phyloP scores from a whole-genome alignment of 2,113 vertebrate genomes.

The Caretta caretta region DNA sequence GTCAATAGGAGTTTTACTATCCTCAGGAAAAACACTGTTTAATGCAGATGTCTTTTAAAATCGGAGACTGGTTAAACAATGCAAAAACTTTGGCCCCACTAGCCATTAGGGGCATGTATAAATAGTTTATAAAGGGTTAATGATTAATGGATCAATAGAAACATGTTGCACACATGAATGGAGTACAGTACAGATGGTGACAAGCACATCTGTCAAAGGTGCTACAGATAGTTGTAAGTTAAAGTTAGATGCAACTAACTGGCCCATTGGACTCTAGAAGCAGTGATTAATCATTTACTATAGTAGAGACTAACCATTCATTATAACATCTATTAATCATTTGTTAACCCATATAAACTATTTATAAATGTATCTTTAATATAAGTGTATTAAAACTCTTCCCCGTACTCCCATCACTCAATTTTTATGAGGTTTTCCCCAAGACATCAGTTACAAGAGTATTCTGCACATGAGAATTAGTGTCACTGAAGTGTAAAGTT shows the following conservation, averaged over 20 bases:
- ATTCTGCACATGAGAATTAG: background rate
- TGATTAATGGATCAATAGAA: constrained; percentile 68
- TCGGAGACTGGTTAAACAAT: background rate
- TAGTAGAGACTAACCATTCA: background rate
- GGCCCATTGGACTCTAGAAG: constrained; percentile 56
- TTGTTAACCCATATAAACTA: background rate
- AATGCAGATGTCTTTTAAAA: background rate
- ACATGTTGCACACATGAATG: constrained; percentile 9
- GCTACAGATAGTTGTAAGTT: constrained; percentile 53
- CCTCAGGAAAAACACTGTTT: background rate
- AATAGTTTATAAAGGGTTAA: constrained; percentile 52
- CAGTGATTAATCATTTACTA: constrained; percentile 66
- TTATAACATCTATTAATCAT: background rate
- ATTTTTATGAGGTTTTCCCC: background rate
- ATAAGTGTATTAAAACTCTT: background rate
- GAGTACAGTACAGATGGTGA: constrained; percentile 15
- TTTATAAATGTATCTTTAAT: background rate
- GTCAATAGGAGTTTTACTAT: background rate
- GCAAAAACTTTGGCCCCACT: background rate
- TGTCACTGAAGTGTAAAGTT: background rate
- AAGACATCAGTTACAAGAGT: background rate
- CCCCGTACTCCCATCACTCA: too few species aligned
- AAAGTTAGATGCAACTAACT: constrained; percentile 47
- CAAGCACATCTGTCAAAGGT: constrained; percentile 68
- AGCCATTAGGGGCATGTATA: background rate